Base-by-base conservation (phyloP, 2,113 vertebrate genomes). In the Callithrix jacchus region DNA sequence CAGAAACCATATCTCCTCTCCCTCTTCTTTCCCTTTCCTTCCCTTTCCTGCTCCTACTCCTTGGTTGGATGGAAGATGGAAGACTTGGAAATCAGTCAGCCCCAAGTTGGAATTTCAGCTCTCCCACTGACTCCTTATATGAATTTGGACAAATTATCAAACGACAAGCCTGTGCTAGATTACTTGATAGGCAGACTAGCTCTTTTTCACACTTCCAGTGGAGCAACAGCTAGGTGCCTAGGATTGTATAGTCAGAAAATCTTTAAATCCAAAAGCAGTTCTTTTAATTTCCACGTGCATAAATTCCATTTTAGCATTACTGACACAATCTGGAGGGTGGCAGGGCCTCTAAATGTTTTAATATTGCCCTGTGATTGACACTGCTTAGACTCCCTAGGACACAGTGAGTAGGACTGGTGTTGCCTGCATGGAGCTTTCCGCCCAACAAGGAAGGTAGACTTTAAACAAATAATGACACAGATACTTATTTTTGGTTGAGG, bases 191-290 rank as follows among this genome's bases (percentile, higher is more conserved):
- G 6, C 54, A 85, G 21, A 86, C 32, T 10, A 40, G 25, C 30
- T 86, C 23, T 58, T 73, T n/a, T 18, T 27, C 49, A 47, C 47
- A 42, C 8, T 37, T 80, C 30, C 3, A 61, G 6, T 47, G 74
- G 64, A 77, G 21, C 42, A 77, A 80, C 6, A 64, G 42, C 23
- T 54, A 5, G 42, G 10, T 79, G 40, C 49, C 30, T 18, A 91
- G 37, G 92, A 74, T 35, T 80, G 68, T 70, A 66, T 42, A 68
- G 13, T 81, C 61, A 92, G 85, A 95, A 97, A 84, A 80, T 16
- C 20, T 21, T 20, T 49, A 42, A 84, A 37, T 74, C 54, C 21
- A 30, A 54, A 87, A 85, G 47, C n/a, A 82, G 30, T 77, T 96
- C 7, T 80, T 89, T 74, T 30, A 76, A 89, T 86, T 93, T 58